Percentiles rank a stretch among this genome's conserved stretches.
Evolutionary conservation across 2,888 invertebrate species (phyloP).

Genomic region (Galerucella nymphaeae): DNA sequence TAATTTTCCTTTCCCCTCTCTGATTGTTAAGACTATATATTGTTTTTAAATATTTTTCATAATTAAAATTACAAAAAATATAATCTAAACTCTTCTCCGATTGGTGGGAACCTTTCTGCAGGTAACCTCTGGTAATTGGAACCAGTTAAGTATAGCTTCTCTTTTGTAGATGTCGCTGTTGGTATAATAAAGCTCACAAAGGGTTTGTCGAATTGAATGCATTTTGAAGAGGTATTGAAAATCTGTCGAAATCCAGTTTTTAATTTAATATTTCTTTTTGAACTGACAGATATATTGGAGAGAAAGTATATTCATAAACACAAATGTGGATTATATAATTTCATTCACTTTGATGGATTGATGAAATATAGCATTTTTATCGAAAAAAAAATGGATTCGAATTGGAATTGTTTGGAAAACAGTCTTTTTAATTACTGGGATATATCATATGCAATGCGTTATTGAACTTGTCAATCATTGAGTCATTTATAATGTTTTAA

Average conservation of each 20-base stretch:
- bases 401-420: not conserved
- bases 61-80: too few species aligned
- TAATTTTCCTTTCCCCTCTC: too few species aligned
- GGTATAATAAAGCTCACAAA: too few species aligned
- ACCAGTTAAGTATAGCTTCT: too few species aligned
- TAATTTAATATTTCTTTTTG: not conserved
- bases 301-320: not conserved
- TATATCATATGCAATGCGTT: not conserved
- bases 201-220: too few species aligned
- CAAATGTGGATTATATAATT: not conserved
- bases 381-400: not conserved
- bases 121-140: too few species aligned
- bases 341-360: constrained; percentile 1
- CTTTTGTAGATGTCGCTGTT: too few species aligned
- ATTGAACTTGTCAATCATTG: constrained; percentile 14
- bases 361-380: not conserved
- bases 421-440: constrained; percentile 12
- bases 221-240: not conserved
- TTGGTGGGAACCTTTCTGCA: too few species aligned
- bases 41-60: too few species aligned
- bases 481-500: constrained; percentile 2
- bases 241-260: not conserved
- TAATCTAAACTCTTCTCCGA: too few species aligned
- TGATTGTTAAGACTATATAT: too few species aligned
- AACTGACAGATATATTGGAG: too few species aligned